Base-by-base conservation (phyloP, 2,113 vertebrate species). In the Sinocyclocheilus anshuiensis region DNA sequence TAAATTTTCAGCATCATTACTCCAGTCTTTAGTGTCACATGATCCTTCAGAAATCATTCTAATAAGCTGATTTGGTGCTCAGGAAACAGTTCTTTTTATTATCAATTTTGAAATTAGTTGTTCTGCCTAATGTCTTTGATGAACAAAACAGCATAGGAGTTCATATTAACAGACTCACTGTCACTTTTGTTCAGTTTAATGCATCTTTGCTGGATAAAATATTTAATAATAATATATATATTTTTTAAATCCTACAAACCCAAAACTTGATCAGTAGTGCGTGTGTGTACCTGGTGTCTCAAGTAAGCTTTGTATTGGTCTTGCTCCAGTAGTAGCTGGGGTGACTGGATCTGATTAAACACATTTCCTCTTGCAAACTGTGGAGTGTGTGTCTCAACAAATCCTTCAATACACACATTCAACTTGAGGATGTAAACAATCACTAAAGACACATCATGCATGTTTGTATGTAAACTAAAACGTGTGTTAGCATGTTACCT, bases 261-360 rank as follows among this genome's bases (percentile, higher is more conserved):
- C 29, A 33, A 42, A 75, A 24, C 22, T 8, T 50, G 1, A 76
- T 53, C 42, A 18, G 75, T 15, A 53, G 24, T 29, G 24, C 75
- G 53, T 55, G 50, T 53, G 42, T 65, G 93, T 82, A 96, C 96
- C 95, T 97, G 96, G 4, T 95, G 94, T 86, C 94, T 94, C 92
- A 99, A 96, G 89, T 94, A 96, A 86, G 96, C 96, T 93, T 96
- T 98, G 90, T 99, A 98, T 0, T 95, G 94, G 91, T 97, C 96
- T 90, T 98, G 96, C 61, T 95, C 93, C 71, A 93, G 95, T 15
- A 96, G 90, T 67, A 96, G 95, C 81, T 95, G 94, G 12, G 94
- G 93, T 81, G 92, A 94, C 67, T 92, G 93, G 16, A 91, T 90
- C 53, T 94, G 94, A 77, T 87, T 22, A 16, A 97, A 97, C 84